phyloP scores from a whole-genome alignment of 2,888 invertebrate species.

The Digitonthophagus gazella region DNA sequence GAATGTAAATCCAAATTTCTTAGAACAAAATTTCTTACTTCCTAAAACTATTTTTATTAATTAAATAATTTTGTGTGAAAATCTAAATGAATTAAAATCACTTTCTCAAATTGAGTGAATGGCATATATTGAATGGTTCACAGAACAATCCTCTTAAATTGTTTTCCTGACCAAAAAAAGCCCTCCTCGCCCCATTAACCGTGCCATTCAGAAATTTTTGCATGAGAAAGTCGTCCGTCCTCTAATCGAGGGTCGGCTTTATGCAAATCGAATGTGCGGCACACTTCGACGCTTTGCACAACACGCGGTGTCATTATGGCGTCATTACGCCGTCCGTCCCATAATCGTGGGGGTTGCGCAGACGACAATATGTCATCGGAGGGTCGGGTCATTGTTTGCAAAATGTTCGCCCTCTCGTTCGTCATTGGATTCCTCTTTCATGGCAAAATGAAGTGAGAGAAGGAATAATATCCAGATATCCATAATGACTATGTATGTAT shows the following conservation, averaged over 20 bases:
- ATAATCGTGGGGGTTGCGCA: background rate
- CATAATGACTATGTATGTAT: too few species aligned
- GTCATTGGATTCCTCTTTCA: background rate
- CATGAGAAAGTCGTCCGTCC: background rate
- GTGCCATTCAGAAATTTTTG: background rate
- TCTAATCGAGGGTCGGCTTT: background rate
- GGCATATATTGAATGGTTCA: too few species aligned
- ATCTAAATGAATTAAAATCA: too few species aligned
- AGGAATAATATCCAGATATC: too few species aligned
- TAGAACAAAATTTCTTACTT: too few species aligned
- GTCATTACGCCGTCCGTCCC: background rate
- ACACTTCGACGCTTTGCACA: background rate
- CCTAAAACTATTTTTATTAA: too few species aligned
- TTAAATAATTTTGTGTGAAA: too few species aligned
- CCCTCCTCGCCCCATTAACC: background rate
- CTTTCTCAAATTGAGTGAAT: too few species aligned
- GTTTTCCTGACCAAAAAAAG: background rate
- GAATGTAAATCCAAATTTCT: too few species aligned
- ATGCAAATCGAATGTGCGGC: background rate
- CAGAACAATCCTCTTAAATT: background rate
- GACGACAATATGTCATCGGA: background rate
- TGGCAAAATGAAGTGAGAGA: too few species aligned
- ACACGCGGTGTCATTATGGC: background rate
- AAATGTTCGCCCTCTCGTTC: background rate
- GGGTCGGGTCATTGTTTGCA: background rate